Conservation (phyloP, 1,140 invertebrate genomes). For the Dendrolimus punctatus region DNA sequence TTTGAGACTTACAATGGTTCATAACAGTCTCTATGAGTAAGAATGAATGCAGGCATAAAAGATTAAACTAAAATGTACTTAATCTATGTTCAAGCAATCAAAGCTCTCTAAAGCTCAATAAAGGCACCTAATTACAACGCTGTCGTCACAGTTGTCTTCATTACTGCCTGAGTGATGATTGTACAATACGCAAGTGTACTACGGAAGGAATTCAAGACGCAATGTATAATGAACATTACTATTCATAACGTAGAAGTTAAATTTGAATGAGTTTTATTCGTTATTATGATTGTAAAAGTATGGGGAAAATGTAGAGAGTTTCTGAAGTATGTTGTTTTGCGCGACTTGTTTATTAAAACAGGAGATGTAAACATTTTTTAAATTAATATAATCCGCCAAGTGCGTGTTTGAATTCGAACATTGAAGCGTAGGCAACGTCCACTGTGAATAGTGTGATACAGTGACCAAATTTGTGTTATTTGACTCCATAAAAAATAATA, state of each 20-base stretch:
- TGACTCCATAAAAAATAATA: too few species aligned
- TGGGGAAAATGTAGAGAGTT: too few species aligned
- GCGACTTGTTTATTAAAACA: background rate
- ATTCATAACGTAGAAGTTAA: background rate
- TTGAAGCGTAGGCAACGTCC: too few species aligned
- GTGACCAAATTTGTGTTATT: too few species aligned
- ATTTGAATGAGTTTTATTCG: slow-evolving; percentile 7
- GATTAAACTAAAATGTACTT: background rate
- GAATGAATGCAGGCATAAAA: slow-evolving; percentile 5
- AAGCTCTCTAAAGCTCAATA: slow-evolving; percentile 41
- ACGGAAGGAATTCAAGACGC: too few species aligned
- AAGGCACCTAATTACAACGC: slow-evolving; percentile 54
- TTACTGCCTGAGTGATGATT: slow-evolving; percentile 46
- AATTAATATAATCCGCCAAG: too few species aligned
- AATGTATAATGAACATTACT: too few species aligned
- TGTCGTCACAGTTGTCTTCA: slow-evolving; percentile 51
- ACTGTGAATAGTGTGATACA: too few species aligned
- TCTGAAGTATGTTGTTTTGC: background rate
- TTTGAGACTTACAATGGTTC: too few species aligned
- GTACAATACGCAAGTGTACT: too few species aligned
- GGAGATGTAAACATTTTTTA: too few species aligned
- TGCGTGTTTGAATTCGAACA: too few species aligned
- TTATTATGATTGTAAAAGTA: slow-evolving; percentile 1
- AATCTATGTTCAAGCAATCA: slow-evolving; percentile 43
- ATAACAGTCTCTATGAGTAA: background rate